phyloP scores from a whole-genome alignment of 1,140 invertebrate genomes.

The Euwallacea similis region DNA sequence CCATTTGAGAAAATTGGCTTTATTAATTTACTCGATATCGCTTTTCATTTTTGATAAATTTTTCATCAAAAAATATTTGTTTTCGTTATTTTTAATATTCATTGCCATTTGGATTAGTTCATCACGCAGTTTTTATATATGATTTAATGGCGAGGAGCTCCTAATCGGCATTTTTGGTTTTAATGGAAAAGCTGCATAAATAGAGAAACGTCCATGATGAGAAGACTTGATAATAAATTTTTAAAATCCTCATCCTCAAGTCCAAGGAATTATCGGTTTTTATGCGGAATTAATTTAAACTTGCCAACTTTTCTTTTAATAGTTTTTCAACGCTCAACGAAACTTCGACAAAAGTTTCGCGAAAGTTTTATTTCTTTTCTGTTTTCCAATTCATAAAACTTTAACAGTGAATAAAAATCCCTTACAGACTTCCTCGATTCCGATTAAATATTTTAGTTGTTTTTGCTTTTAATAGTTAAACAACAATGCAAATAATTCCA shows the following conservation, averaged over 20 bases:
- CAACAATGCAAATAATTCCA: background rate
- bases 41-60: too few relatives aligned
- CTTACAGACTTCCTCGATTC: background rate
- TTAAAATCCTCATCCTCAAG: conserved; percentile 4
- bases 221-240: conserved; percentile 5
- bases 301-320: conserved; percentile 36
- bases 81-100: too few relatives aligned
- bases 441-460: background rate
- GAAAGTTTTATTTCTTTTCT: conserved; percentile 26
- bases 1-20: too few relatives aligned
- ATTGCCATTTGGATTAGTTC: too few relatives aligned
- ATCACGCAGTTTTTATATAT: too few relatives aligned
- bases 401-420: background rate
- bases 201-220: background rate
- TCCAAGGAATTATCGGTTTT: conserved; percentile 32
- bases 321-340: conserved; percentile 26
- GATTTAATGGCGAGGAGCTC: too few relatives aligned
- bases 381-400: conserved; percentile 37
- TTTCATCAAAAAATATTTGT: too few relatives aligned
- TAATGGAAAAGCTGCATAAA: background rate
- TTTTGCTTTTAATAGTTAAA: background rate
- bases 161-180: background rate
- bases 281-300: conserved; percentile 32
- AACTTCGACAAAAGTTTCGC: conserved; percentile 16
- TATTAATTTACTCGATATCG: too few relatives aligned